Base-by-base conservation (phyloP, 2,888 invertebrate genomes). In the Pyralis farinalis region DNA sequence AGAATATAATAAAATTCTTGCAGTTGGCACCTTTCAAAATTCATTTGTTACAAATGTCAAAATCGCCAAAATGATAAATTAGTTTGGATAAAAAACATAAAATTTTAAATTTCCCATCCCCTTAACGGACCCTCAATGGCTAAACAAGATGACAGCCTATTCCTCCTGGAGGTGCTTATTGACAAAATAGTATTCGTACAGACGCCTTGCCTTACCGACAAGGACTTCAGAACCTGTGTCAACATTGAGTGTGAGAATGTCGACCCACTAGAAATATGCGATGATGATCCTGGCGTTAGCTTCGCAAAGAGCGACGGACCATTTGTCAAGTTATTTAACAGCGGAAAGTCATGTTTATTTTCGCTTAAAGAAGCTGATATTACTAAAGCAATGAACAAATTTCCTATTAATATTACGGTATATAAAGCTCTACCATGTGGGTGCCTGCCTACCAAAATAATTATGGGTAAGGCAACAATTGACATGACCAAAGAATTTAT, bases 331-430 rank as follows among this genome's bases (percentile, higher is more conserved):
- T 70, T 81, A 0, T 90, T 92, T 42, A 92, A 91, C 59, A 92
- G 85, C 51, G 93, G 93, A 16, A 93, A 93, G 67, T 93, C 93
- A 0, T 93, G 93, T 53, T 73, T 93, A n/a, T 93, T 93, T 59
- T 92, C 92, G 0, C 68, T 93, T 2, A 90, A 91, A 16, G 83
- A 90, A 31, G 53, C 65, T 5, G 90, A 91, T 21, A 90, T 93
- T 0, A 59, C 61, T n/a, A 71, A 80, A 31, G 91, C 91, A 0
- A 71, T 91, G 58, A 71, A 71, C 40, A 83, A 83, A 33, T 93
- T 93, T 55, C 91, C 92, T 1, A 65, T 93, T 1, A 81, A 78
- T 37, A 79, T 93, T 37, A 76, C 85, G 0, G 90, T 93, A 0
- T 91, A 85, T 55, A 93, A 92, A 56, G 90, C 90, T 37, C 81